Conservation (phyloP, 2,113 vertebrate genomes). For the Catharus fuscescens region DNA sequence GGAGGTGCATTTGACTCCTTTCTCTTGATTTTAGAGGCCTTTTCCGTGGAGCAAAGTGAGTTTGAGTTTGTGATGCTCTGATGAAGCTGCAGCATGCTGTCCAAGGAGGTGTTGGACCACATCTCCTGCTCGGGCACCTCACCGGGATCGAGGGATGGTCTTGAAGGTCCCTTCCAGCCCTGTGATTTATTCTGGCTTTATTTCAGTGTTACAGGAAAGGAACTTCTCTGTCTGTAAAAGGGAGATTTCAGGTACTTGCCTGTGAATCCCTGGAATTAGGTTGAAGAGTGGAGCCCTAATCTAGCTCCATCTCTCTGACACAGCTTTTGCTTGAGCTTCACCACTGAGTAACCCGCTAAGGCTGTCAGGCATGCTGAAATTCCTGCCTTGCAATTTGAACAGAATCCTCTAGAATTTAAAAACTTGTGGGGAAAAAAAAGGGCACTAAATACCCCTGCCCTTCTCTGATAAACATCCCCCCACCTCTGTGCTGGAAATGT, state of each 20-base stretch:
- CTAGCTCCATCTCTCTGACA: neutral
- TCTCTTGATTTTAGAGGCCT: neutral
- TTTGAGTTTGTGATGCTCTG: neutral
- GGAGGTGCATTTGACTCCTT: neutral
- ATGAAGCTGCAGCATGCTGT: neutral
- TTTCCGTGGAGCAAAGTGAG: neutral
- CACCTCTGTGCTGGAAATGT: fast-evolving
- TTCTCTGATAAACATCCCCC: neutral
- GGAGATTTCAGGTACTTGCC: neutral
- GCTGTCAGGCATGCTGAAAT: neutral
- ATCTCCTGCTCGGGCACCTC: neutral
- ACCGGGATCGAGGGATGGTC: neutral
- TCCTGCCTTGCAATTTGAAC: neutral
- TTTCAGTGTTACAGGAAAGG: neutral
- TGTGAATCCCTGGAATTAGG: neutral
- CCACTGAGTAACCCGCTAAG: neutral
- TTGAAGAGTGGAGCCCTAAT: neutral
- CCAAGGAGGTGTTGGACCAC: neutral
- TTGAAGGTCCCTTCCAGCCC: neutral
- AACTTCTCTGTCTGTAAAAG: neutral
- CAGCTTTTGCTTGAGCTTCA: neutral
- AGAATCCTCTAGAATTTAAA: neutral
- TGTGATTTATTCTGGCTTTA: neutral
- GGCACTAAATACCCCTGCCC: neutral
- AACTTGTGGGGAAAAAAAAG: neutral